Evolutionary conservation across 1,140 invertebrate genomes (phyloP).

Genomic region (Pseudomyrmex flavicornis): DNA sequence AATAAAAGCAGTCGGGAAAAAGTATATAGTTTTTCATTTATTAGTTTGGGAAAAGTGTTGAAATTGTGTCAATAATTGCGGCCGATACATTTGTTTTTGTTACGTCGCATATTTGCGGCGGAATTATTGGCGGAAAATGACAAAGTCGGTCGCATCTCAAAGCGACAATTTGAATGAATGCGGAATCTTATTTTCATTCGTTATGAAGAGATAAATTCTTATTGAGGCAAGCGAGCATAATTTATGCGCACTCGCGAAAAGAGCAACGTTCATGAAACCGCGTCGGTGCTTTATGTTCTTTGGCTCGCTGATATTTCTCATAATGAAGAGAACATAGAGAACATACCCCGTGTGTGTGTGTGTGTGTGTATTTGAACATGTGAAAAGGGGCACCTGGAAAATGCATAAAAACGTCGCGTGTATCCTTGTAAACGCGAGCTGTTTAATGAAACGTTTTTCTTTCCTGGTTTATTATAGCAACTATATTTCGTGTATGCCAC

Average conservation of each 20-base stretch:
- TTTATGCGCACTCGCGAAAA: conserved; percentile 37
- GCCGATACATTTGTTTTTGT: background rate
- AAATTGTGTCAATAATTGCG: too few species aligned
- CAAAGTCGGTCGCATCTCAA: background rate
- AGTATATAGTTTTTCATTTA: background rate
- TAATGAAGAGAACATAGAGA: conserved; percentile 50
- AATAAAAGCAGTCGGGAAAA: background rate
- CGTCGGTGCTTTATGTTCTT: conserved; percentile 37
- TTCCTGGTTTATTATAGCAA: conserved; percentile 31
- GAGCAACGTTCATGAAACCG: conserved; percentile 9
- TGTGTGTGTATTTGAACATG: conserved; percentile 36
- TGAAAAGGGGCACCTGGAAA: conserved; percentile 11
- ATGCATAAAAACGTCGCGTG: conserved; percentile 31
- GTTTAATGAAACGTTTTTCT: conserved; percentile 56
- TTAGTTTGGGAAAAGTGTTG: background rate
- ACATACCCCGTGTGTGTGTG: background rate
- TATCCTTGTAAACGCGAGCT: conserved; percentile 15
- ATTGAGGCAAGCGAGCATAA: conserved; percentile 21
- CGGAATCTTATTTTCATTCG: conserved; percentile 22
- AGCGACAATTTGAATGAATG: conserved; percentile 21
- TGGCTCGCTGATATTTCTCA: conserved; percentile 48
- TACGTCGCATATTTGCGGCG: background rate
- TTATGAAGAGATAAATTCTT: conserved; percentile 32
- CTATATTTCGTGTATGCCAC: conserved; percentile 6
- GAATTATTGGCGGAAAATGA: conserved; percentile 26